Conservation (phyloP, 64 coral and sea anemone genomes). For the Orbicella faveolata region DNA sequence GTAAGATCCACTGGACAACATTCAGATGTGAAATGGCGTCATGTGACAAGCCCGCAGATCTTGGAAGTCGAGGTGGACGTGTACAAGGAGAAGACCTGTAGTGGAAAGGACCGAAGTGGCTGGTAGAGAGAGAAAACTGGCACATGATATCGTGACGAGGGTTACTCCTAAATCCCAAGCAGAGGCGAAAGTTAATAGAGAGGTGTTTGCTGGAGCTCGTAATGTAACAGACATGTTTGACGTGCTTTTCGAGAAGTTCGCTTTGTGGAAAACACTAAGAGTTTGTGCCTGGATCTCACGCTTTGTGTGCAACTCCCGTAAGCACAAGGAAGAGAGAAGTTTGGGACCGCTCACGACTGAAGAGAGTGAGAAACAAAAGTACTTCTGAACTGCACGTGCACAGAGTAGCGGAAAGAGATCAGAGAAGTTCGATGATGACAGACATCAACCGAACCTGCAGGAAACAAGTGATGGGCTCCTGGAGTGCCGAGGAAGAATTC, state of each 20-base stretch:
- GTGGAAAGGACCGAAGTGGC: neutral
- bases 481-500: neutral
- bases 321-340: neutral
- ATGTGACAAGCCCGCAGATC: neutral
- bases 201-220: too few relatives aligned
- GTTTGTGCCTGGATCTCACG: too few relatives aligned
- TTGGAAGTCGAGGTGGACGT: conserved; percentile 1
- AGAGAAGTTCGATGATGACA: neutral
- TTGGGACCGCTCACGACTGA: neutral
- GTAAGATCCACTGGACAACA: too few relatives aligned
- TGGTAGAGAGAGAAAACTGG: neutral
- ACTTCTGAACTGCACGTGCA: neutral
- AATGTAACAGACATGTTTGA: too few relatives aligned
- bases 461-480: neutral
- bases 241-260: too few relatives aligned
- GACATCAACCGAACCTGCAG: neutral
- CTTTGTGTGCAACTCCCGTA: too few relatives aligned
- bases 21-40: too few relatives aligned
- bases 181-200: too few relatives aligned
- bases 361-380: neutral
- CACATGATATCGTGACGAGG: too few relatives aligned
- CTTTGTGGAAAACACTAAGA: too few relatives aligned
- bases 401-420: neutral
- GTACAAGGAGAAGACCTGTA: neutral
- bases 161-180: too few relatives aligned